Percentiles rank a stretch among this genome's conserved stretches.
Conservation (phyloP, 2,113 vertebrate genomes). For the Ochotona princeps region DNA sequence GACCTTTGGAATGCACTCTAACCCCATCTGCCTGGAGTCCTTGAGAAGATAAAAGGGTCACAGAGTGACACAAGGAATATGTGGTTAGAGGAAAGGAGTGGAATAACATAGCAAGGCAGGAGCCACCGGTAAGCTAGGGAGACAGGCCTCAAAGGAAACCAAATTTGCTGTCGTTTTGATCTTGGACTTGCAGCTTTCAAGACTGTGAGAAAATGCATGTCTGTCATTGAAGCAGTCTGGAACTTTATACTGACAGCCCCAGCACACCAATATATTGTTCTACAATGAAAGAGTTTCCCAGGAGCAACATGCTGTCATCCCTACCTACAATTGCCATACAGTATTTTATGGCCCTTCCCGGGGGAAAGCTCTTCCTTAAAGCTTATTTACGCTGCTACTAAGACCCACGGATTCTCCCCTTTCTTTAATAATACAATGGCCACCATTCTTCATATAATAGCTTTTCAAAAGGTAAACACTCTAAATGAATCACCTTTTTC, state of each 20-base stretch:
- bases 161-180: not conserved
- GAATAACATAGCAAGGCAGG: not conserved
- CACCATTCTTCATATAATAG: not conserved
- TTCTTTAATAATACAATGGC: not conserved
- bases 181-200: not conserved
- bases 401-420: not conserved
- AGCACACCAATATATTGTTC: not conserved
- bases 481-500: slow-evolving; percentile 24
- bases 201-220: not conserved
- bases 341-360: not conserved
- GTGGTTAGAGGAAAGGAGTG: not conserved
- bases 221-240: not conserved
- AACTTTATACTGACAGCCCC: not conserved
- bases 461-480: slow-evolving; percentile 46
- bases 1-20: too few relatives aligned
- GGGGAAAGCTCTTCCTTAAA: not conserved
- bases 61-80: too few relatives aligned
- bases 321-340: not conserved
- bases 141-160: not conserved
- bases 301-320: not conserved
- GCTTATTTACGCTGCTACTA: not conserved
- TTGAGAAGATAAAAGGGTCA: not conserved
- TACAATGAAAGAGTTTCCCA: not conserved
- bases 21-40: not conserved
- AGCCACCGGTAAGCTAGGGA: not conserved